Evolutionary conservation across 2,888 invertebrate species (phyloP).

Genomic region (Macaria liturata): DNA sequence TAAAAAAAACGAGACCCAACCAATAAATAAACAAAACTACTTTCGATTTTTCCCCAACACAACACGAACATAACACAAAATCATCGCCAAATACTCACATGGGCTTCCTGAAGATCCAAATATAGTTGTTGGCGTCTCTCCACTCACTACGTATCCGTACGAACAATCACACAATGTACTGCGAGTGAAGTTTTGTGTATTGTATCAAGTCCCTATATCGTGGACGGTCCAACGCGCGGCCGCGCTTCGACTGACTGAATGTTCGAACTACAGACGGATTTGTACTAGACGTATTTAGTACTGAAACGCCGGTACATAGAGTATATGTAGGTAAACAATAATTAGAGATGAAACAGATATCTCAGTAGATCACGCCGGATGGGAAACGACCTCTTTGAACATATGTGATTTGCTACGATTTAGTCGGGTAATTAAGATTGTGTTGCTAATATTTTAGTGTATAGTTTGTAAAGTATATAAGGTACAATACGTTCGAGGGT

Average conservation of each 20-base stretch:
- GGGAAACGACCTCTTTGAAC: too few species aligned
- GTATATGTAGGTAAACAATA: conserved; percentile 8
- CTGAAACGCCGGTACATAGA: conserved; percentile 4
- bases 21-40: conserved; percentile 14
- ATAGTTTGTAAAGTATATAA: too few species aligned
- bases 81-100: conserved; percentile 33
- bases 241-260: conserved; percentile 8
- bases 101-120: conserved; percentile 33
- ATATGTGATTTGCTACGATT: too few species aligned
- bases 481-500: too few species aligned
- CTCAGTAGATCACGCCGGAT: too few species aligned
- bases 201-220: background rate
- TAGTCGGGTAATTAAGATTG: too few species aligned
- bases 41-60: conserved; percentile 3
- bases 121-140: conserved; percentile 31
- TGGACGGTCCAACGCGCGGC: background rate
- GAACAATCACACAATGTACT: background rate
- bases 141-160: conserved; percentile 14
- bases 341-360: too few species aligned
- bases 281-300: background rate
- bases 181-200: too few species aligned
- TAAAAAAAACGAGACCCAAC: background rate
- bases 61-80: conserved; percentile 1
- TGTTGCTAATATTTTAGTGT: too few species aligned
- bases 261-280: background rate